Evolutionary conservation across 2,113 vertebrate genomes (phyloP), one percentile per base, ranked within the genome.

Genomic region (Apodemus speciosus): DNA sequence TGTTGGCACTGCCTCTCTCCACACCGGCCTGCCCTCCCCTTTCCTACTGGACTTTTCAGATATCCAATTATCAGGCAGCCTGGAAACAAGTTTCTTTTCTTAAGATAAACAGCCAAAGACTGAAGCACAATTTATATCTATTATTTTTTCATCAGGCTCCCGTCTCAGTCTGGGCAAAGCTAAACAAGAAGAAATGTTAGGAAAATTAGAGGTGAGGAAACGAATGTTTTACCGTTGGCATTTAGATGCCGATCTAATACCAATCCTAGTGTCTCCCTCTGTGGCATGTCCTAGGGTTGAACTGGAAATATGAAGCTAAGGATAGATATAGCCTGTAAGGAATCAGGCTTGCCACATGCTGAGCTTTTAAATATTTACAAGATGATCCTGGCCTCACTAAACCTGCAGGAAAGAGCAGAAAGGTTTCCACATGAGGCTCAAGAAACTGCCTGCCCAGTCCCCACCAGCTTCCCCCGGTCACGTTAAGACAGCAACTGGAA

Each of bases 221-320:
- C 87, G 97, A 97, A 94, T 93, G 94, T 91, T 97, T 98, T 97
- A 95, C 97, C 95, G 97, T 46, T 97, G 97, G 97, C 96, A 98
- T 97, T 97, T 98, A 75, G 94, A 97, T 1, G 92, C 38, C 25
- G 73, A 85, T 89, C 53, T 83, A 95, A 76, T 92, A 81, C 21
- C 89, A 90, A 86, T 94, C 94, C 90, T 32, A 32, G 83, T 85
- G 85, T 97, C 96, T 96, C 84, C 94, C 79, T 66, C 7, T 72
- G 85, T 35, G 95, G 97, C 94, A 95, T 98, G 97, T 95, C 92
- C 66, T 80, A 27, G 46, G 0, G 23, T 71, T 92, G 60, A 97
- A 97, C 71, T 84, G 75, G 93, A 93, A 94, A 81, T 79, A 92
- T 27, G 79, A 96, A 87, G 85, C 87, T 88, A 97, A 96, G 79